Percentiles rank a stretch among this genome's conserved stretches.
Evolutionary conservation across 2,888 invertebrate species (phyloP).

Genomic region (Melieria crassipennis): DNA sequence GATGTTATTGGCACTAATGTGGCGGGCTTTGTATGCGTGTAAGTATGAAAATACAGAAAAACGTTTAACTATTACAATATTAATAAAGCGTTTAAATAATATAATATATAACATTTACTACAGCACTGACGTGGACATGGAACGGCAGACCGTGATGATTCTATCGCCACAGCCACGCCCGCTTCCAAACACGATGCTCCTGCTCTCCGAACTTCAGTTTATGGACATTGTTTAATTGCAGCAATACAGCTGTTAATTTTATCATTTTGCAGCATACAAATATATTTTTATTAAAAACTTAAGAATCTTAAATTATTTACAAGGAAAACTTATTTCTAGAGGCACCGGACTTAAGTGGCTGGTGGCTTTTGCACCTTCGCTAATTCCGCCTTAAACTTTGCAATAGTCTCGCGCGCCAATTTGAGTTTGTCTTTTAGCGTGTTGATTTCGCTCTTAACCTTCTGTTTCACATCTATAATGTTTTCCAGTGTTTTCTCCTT

Average conservation of each 20-base stretch:
- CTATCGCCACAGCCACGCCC: constrained; percentile 95
- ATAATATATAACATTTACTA: constrained; percentile 49
- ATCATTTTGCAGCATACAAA: neutral
- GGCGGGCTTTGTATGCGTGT: constrained; percentile 92
- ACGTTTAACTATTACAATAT: neutral
- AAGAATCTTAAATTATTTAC: neutral
- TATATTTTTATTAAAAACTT: constrained; percentile 2
- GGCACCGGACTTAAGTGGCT: constrained; percentile 29
- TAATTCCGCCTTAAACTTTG: constrained; percentile 83
- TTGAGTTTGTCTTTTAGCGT: constrained; percentile 87
- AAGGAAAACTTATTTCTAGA: constrained; percentile 17
- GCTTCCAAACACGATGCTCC: constrained; percentile 84
- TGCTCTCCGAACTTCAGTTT: constrained; percentile 92
- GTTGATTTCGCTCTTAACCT: constrained; percentile 82
- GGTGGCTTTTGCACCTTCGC: constrained; percentile 61
- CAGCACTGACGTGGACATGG: constrained; percentile 91
- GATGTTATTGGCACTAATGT: constrained; percentile 88
- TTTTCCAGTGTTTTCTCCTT: constrained; percentile 82
- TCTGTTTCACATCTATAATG: constrained; percentile 81
- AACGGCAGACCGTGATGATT: constrained; percentile 86
- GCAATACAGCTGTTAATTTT: neutral
- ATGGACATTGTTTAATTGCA: constrained; percentile 75
- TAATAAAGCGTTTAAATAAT: neutral
- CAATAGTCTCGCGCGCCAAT: constrained; percentile 85
- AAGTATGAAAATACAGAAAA: constrained; percentile 66